Conservation (phyloP, 2,888 invertebrate genomes). For the Acronicta leporina region DNA sequence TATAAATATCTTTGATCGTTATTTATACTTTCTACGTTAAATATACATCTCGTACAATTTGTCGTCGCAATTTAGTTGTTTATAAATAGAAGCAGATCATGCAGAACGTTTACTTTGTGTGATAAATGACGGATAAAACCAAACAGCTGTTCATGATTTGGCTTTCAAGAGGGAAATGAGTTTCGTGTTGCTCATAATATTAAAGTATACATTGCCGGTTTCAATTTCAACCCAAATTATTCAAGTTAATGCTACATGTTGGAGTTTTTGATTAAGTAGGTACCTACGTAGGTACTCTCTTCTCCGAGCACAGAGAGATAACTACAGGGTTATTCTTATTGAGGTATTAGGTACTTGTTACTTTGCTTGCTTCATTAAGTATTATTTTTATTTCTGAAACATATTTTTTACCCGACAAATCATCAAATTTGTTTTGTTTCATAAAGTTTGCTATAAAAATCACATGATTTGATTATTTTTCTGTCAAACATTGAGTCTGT, state of each 20-base stretch:
- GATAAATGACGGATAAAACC: constrained; percentile 28
- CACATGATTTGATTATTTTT: too few species aligned
- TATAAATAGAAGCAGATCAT: constrained; percentile 37
- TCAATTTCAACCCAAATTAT: constrained; percentile 19
- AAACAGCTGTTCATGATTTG: constrained; percentile 40
- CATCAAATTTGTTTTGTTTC: too few species aligned
- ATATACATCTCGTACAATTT: constrained; percentile 4
- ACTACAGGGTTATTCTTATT: too few species aligned
- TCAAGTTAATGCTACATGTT: constrained; percentile 2
- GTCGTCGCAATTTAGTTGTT: constrained; percentile 14
- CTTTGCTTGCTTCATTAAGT: too few species aligned
- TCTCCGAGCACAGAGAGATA: not conserved
- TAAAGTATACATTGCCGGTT: constrained; percentile 13
- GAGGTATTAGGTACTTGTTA: too few species aligned
- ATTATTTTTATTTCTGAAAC: too few species aligned
- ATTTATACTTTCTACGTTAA: too few species aligned
- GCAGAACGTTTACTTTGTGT: constrained; percentile 33
- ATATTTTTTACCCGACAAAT: too few species aligned
- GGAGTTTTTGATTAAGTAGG: constrained; percentile 23
- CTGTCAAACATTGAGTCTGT: too few species aligned
- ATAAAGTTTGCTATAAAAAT: too few species aligned
- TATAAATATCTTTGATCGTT: too few species aligned
- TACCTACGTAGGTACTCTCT: not conserved
- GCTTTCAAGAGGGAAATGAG: constrained; percentile 32
- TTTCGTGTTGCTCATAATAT: constrained; percentile 24